These are phyloP conservation scores for Varanus salvator DNA, from an alignment of 2,113 vertebrate species.

Conservation along the genomic window DNA sequence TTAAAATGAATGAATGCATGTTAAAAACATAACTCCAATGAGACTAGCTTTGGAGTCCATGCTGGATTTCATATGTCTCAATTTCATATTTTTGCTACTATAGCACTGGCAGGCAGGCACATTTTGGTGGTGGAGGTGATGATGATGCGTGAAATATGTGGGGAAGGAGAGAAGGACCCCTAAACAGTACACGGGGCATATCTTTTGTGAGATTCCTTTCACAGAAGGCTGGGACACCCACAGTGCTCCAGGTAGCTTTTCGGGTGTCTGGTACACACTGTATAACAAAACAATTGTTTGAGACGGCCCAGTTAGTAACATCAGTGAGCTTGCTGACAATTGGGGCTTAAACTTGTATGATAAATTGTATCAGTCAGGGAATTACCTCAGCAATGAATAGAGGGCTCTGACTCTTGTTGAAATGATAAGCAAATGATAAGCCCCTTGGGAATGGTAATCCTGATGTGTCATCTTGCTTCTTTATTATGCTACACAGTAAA, in stretches of 20 bases:
- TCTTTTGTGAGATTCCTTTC: neutral
- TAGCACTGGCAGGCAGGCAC: too few species aligned
- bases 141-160: neutral
- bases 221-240: neutral
- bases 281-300: neutral
- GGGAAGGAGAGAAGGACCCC: neutral
- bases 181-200: neutral
- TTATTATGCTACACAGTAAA: neutral
- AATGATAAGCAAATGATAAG: neutral
- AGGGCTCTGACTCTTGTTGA: neutral
- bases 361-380: neutral
- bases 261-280: too few species aligned
- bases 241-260: neutral
- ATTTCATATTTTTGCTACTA: too few species aligned
- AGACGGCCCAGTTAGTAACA: neutral
- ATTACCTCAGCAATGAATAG: neutral
- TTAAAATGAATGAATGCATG: too few species aligned
- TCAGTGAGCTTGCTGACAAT: neutral
- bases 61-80: too few species aligned
- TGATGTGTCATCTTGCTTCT: neutral
- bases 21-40: too few species aligned
- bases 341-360: neutral
- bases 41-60: too few species aligned
- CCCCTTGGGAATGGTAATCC: too few species aligned
- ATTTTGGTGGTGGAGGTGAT: too few species aligned